Conservation (phyloP, 1,140 invertebrate genomes). For the Chrysopa pallens region DNA sequence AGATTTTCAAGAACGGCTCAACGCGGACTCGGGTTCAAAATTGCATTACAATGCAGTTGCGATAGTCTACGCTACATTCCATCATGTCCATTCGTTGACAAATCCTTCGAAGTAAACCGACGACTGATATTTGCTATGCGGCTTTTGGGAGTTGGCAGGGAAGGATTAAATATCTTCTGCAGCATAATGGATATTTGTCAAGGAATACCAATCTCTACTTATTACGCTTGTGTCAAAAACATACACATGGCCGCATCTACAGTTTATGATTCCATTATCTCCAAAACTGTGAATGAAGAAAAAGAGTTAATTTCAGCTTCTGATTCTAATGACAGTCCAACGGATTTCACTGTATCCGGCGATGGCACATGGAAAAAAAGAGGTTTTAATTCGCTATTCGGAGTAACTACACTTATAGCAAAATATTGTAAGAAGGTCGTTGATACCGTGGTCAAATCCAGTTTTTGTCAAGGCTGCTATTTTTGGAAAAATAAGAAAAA, state of each 20-base stretch:
- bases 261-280: conserved; percentile 4
- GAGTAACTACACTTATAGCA: no score
- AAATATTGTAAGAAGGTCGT: no score
- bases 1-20: background rate
- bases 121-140: conserved; percentile 10
- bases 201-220: conserved; percentile 5
- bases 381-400: no score
- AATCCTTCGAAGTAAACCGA: conserved; percentile 9
- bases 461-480: no score
- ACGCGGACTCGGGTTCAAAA: background rate
- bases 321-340: no score
- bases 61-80: conserved; percentile 4
- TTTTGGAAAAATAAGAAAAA: no score
- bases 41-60: background rate
- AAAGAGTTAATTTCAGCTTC: no score
- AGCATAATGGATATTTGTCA: conserved; percentile 11
- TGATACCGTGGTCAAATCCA: no score
- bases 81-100: conserved; percentile 6
- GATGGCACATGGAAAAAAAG: no score
- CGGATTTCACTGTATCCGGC: no score
- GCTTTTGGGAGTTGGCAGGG: conserved; percentile 9
- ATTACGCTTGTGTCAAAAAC: conserved; percentile 6
- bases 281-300: no score
- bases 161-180: conserved; percentile 12
- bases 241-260: conserved; percentile 2